These are phyloP conservation scores for Rhea americana DNA, from an alignment of 2,113 vertebrate genomes.

Conservation along the genomic window DNA sequence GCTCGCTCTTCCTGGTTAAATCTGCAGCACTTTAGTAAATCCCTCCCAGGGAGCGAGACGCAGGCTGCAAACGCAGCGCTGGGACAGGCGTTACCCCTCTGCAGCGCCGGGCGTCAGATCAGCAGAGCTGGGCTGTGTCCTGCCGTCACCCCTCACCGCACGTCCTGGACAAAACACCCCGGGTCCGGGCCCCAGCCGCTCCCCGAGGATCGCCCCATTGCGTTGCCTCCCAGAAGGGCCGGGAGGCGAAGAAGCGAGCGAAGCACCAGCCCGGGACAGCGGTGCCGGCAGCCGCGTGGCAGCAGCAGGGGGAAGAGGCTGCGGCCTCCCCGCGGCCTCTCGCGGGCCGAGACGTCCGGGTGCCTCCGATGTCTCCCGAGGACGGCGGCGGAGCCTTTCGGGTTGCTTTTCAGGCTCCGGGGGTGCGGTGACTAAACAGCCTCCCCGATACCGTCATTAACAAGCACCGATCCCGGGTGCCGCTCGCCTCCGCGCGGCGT, in stretches of 20 bases:
- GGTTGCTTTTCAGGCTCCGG: constrained; percentile 6
- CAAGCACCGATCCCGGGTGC: constrained; percentile 49
- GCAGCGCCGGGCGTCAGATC: background rate
- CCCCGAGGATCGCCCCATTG: accelerated
- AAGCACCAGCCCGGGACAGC: background rate
- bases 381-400: background rate
- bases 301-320: background rate
- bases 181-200: background rate
- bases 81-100: background rate
- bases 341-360: background rate
- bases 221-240: background rate
- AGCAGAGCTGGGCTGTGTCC: background rate
- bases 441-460: constrained; percentile 56
- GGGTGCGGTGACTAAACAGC: constrained; percentile 71
- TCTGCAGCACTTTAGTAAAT: background rate
- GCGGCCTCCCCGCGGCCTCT: background rate
- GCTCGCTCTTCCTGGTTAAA: background rate
- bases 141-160: background rate
- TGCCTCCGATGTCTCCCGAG: background rate
- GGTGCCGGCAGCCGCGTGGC: background rate
- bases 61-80: background rate
- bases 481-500: constrained; percentile 46
- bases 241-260: background rate
- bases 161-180: background rate
- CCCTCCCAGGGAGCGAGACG: background rate